These are phyloP conservation scores for Sinhomidia bicolor DNA, from an alignment of 2,888 invertebrate species.

Conservation along the genomic window DNA sequence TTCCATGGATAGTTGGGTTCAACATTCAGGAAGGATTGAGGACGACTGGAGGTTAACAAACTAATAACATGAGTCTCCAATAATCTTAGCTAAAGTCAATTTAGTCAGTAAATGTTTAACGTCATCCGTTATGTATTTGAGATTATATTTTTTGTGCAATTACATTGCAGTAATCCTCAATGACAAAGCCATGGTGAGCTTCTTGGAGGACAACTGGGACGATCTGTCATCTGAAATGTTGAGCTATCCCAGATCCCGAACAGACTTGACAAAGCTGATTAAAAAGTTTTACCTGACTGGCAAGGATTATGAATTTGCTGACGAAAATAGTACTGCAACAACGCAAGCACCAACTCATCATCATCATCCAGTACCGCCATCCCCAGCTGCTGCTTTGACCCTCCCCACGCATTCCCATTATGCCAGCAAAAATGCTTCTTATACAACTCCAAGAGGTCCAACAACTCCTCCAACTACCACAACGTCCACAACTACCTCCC, in stretches of 20 bases:
- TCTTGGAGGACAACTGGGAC: constrained; percentile 71
- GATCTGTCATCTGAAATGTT: constrained; percentile 61
- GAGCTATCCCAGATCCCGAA: constrained; percentile 67
- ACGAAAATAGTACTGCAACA: constrained; percentile 10
- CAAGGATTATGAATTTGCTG: constrained; percentile 66
- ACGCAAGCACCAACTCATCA: not conserved
- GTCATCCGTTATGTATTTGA: not conserved
- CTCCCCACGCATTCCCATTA: constrained; percentile 9
- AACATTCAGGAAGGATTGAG: constrained; percentile 75
- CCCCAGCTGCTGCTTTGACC: not conserved
- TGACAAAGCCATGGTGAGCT: constrained; percentile 68
- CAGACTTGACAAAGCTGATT: constrained; percentile 73
- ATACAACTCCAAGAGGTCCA: not conserved
- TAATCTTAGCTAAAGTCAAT: not conserved
- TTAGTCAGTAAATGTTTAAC: not conserved
- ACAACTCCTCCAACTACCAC: not conserved
- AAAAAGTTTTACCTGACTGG: constrained; percentile 70
- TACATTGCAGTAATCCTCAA: constrained; percentile 68
- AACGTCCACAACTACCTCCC: constrained; percentile 5
- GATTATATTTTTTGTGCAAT: no score
- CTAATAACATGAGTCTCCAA: not conserved
- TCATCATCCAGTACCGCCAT: not conserved
- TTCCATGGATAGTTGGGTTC: constrained; percentile 77
- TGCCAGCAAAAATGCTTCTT: not conserved
- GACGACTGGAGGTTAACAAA: constrained; percentile 73